Base-by-base conservation (phyloP, 2,797 vertebrate genomes). In the Picus viridis region DNA sequence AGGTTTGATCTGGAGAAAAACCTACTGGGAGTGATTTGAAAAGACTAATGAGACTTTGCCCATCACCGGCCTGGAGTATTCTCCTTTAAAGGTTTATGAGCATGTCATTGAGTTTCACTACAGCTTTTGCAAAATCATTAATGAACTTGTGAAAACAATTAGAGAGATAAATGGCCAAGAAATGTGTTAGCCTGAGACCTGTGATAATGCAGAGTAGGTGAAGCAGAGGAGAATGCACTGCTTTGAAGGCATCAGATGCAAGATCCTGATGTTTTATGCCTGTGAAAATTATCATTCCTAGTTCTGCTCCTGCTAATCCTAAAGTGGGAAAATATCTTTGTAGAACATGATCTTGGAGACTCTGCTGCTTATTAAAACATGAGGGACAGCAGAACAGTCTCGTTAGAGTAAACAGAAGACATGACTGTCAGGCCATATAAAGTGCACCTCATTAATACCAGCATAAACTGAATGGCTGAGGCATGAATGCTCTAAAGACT, bases 121-220 rank as follows among this genome's bases (percentile, higher is more conserved):
- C 76, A 82, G 90, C 92, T 94, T 94, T 95, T 93, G 74, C 87
- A 95, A 95, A 96, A 93, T 84, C 94, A 94, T 95, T 96, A 94
- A 95, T 86, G 93, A 94, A 92, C 93, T 73, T 95, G 90, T 73
- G 89, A 96, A 95, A 96, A 96, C 92, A 96, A 95, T 96, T 95
- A 96, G 87, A 73, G 86, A 95, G 83, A 95, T 93, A 94, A 96
- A 94, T 94, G 94, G 85, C 68, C 85, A 96, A 89, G 92, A 86
- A 95, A 92, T 61, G 65, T 70, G 82, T 88, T 93, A 89, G 82
- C 79, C 78, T 83, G 54, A 94, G 88, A 94, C 73, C 57, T 89
- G 59, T 79, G 84, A 75, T 90, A 94, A 81, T 61, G 68, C 29
- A 41, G 47, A 71, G 49, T 4, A 76, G 83, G 41, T 1, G 0